Evolutionary conservation across 2,888 invertebrate genomes (phyloP), one percentile per base, ranked within the genome.

Genomic region (Dasysyrphus tricinctus): DNA sequence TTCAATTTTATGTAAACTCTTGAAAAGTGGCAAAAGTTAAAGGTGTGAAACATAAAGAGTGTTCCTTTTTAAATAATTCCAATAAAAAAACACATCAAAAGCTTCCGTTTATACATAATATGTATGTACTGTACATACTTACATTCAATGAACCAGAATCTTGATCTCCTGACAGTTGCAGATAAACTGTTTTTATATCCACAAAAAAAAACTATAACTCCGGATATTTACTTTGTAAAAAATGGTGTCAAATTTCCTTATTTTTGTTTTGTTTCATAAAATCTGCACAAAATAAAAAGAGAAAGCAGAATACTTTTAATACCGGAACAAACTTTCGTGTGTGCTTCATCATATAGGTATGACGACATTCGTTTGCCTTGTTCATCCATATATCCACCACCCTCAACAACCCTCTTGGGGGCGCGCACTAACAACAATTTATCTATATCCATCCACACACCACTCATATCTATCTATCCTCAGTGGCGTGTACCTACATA

Each of bases 211-310:
- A 59, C 12, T 9, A 24, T 12, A 37, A 5, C 57, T 37, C 34
- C 11, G 78, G 76, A 81, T 61, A 77, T 73, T 80, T 56, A 75
- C 54, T 61, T 14, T 29, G 56, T 49, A 76, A 74, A 76, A 74
- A 85, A 73, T 74, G 80, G 77, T 85, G 77, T 85, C 85, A 74
- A 80, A 77, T 74, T 80, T 16, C 76, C 56, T 67, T 76, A 73
- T 32, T 32, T 47, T 57, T n/a, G n/a, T n/a, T 57, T 57, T 37
- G 16, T 57, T 57, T 56, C 39, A 59, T 24, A 59, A 59, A 39
- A 59, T 59, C 19, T 59, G 59, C 39, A 39, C 39, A 24, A 57
- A 61, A 8, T 47, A 59, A 16, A 29, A 56, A 51, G 19, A 69
- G 39, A 69, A 24, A 67, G 14, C 44, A 47, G 16, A 56, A 39